Evolutionary conservation across 2,888 invertebrate species (phyloP).

Genomic region (Lycophotia porphyrea): DNA sequence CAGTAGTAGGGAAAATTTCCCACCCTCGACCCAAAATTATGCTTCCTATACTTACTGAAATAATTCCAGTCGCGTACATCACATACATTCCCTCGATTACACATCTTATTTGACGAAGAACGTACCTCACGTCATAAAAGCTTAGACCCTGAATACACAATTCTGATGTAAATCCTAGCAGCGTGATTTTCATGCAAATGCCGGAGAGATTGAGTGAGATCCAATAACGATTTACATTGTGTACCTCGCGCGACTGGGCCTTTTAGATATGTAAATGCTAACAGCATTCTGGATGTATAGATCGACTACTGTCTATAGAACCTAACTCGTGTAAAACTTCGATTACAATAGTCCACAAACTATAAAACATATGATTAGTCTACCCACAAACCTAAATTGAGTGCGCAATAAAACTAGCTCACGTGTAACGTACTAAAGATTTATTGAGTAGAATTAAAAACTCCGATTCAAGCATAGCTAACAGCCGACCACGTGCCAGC

Average conservation of each 20-base stretch:
- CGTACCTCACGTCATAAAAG: slow-evolving; percentile 54
- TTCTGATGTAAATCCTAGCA: slow-evolving; percentile 64
- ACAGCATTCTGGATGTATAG: slow-evolving; percentile 13
- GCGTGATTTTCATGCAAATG: slow-evolving; percentile 67
- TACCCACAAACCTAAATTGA: slow-evolving; percentile 46
- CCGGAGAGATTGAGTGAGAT: slow-evolving; percentile 57
- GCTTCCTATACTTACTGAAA: neutral
- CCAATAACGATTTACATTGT: slow-evolving; percentile 62
- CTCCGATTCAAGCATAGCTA: slow-evolving; percentile 44
- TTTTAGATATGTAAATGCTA: slow-evolving; percentile 44
- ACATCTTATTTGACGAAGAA: slow-evolving; percentile 40
- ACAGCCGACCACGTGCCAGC: slow-evolving; percentile 51
- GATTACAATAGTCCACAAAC: slow-evolving; percentile 11
- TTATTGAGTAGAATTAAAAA: slow-evolving; percentile 61
- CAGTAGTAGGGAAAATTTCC: neutral
- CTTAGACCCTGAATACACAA: slow-evolving; percentile 57
- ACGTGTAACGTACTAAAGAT: slow-evolving; percentile 56
- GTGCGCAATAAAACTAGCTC: slow-evolving; percentile 51
- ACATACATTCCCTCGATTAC: slow-evolving; percentile 48
- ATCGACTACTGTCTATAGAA: neutral
- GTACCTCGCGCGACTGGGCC: slow-evolving; percentile 33
- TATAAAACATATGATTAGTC: slow-evolving; percentile 36
- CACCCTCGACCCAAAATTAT: neutral
- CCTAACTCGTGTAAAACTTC: neutral
- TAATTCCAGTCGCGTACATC: slow-evolving; percentile 46